Evolutionary conservation across 2,888 invertebrate genomes (phyloP).

Genomic region (Spisula solida): DNA sequence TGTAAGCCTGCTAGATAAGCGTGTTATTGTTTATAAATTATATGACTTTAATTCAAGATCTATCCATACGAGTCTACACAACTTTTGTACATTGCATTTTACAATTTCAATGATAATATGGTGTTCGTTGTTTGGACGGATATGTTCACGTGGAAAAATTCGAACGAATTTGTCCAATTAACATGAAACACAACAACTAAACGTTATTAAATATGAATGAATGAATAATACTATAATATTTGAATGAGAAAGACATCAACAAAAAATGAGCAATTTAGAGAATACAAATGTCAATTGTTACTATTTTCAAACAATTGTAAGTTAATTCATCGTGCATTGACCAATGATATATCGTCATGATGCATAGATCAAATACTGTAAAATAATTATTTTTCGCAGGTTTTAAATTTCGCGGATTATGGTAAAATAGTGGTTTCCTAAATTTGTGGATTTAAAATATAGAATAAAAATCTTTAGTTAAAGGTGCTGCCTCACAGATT

Average conservation of each 20-base stretch:
- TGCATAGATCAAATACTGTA: no score
- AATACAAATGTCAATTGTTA: no score
- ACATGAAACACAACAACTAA: not conserved
- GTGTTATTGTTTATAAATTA: not conserved
- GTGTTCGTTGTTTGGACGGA: not conserved
- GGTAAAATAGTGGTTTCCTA: no score
- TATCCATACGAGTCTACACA: not conserved
- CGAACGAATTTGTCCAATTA: not conserved
- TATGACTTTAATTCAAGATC: not conserved
- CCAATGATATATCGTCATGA: no score
- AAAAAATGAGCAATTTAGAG: not conserved
- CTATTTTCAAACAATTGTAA: no score
- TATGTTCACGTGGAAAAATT: not conserved
- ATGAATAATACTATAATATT: not conserved
- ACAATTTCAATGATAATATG: not conserved
- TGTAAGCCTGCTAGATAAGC: not conserved
- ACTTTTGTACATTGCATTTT: conserved; percentile 17
- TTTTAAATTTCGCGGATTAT: no score
- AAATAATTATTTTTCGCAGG: no score
- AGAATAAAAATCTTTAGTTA: no score
- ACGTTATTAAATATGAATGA: not conserved
- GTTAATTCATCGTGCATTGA: no score
- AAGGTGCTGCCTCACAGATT: no score
- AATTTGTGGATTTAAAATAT: no score
- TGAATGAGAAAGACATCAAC: not conserved